A percentile compares a stretch with the other conserved stretches of the same genome.
Evolutionary conservation across 2,797 vertebrate species (phyloP).

Genomic region (Ctenopoma multispine): DNA sequence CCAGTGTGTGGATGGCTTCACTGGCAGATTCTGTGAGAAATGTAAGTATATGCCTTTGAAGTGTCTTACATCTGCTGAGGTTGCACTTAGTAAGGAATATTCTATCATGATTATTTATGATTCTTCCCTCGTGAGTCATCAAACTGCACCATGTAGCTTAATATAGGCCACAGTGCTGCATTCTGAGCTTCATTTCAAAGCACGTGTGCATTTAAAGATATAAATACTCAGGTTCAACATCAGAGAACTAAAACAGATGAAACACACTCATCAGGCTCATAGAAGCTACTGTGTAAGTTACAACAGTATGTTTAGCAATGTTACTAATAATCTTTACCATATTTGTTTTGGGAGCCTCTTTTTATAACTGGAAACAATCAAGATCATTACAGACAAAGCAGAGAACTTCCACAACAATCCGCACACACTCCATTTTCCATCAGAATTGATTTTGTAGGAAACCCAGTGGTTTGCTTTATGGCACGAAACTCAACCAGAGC

Average conservation of each 20-base stretch:
- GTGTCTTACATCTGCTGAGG: conserved; percentile 46
- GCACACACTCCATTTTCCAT: conserved; percentile 26
- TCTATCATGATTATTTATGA: conserved; percentile 68
- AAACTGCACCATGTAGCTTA: conserved; percentile 40
- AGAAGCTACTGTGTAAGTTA: conserved; percentile 37
- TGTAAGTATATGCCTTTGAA: conserved; percentile 83
- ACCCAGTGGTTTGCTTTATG: conserved; percentile 39
- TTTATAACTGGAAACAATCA: conserved; percentile 42
- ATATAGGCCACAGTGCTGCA: conserved; percentile 39
- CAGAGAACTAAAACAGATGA: conserved; percentile 23
- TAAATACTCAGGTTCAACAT: conserved; percentile 28
- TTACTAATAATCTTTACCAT: conserved; percentile 23
- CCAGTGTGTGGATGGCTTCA: conserved; percentile 92
- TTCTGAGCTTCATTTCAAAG: conserved; percentile 48
- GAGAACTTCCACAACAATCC: background rate
- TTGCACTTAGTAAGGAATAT: conserved; percentile 52
- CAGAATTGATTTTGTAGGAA: conserved; percentile 50
- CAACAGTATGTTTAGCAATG: conserved; percentile 16
- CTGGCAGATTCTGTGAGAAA: conserved; percentile 95
- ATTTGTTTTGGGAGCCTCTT: conserved; percentile 37
- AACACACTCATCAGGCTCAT: conserved; percentile 5
- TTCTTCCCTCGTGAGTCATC: conserved; percentile 55
- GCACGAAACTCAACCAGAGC: conserved; percentile 14
- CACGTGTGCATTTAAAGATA: conserved; percentile 36
- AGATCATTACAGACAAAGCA: conserved; percentile 6